Percentiles rank a stretch among this genome's conserved stretches.
phyloP scores from a whole-genome alignment of 2,113 vertebrate species.

The Prunella fulvescens region DNA sequence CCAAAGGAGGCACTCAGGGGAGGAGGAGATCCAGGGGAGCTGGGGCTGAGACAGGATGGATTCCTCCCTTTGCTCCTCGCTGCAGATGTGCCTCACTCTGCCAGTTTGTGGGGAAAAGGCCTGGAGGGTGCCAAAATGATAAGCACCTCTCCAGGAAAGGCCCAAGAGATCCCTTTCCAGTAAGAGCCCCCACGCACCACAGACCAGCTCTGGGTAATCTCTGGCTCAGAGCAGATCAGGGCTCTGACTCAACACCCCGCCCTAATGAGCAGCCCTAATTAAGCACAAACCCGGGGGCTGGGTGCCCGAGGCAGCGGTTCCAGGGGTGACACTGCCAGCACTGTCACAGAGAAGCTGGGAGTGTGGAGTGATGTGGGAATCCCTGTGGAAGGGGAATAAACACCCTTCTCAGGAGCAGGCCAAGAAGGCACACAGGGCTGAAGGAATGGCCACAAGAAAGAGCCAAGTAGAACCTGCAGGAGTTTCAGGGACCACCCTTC shows the following conservation, averaged over 20 bases:
- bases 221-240: background rate
- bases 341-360: background rate
- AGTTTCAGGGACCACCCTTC: background rate
- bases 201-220: background rate
- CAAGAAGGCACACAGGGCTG: background rate
- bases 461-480: background rate
- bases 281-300: background rate
- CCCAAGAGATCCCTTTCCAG: background rate
- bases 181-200: background rate
- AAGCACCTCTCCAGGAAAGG: background rate
- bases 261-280: background rate
- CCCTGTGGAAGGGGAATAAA: background rate
- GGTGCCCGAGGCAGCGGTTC: background rate
- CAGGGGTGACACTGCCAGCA: background rate
- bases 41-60: background rate
- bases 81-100: background rate
- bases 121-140: background rate
- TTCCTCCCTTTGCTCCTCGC: background rate
- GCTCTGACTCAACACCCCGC: constrained; percentile 14
- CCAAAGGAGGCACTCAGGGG: background rate
- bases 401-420: background rate
- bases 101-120: background rate
- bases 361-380: fast-evolving
- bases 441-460: background rate
- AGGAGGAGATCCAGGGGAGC: background rate